phyloP scores from a whole-genome alignment of 2,113 vertebrate species.

The Paramormyrops kingsleyae region DNA sequence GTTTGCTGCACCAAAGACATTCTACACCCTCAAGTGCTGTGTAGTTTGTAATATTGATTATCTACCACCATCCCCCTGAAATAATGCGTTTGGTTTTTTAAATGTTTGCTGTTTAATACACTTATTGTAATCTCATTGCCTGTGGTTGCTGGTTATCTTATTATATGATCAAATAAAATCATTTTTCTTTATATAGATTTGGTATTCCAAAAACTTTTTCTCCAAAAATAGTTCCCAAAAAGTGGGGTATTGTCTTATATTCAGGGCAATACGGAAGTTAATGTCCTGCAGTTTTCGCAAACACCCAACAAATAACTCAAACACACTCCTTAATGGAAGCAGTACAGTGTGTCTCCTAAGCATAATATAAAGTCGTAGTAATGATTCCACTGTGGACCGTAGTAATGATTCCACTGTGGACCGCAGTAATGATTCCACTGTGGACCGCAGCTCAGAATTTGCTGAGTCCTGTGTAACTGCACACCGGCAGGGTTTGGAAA shows the following conservation, averaged over 20 bases:
- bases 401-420: background rate
- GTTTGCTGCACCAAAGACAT: too few relatives aligned
- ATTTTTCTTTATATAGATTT: background rate
- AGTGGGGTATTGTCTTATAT: background rate
- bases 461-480: constrained; percentile 3
- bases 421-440: background rate
- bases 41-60: too few relatives aligned
- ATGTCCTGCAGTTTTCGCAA: background rate
- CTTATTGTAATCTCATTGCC: too few relatives aligned
- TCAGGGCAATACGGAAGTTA: background rate
- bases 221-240: too few relatives aligned
- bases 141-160: too few relatives aligned
- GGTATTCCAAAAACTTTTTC: background rate
- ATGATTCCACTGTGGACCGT: background rate
- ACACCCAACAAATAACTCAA: background rate
- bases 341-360: background rate
- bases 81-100: too few relatives aligned
- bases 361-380: background rate
- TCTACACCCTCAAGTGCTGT: too few relatives aligned
- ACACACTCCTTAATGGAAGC: background rate
- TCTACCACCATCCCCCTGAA: too few relatives aligned
- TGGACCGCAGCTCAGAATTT: background rate
- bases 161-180: too few relatives aligned
- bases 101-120: too few relatives aligned
- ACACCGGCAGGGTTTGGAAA: constrained; percentile 10